These are phyloP conservation scores for Oedothorax gibbosus DNA, from an alignment of 1,140 invertebrate genomes.

Conservation along the genomic window DNA sequence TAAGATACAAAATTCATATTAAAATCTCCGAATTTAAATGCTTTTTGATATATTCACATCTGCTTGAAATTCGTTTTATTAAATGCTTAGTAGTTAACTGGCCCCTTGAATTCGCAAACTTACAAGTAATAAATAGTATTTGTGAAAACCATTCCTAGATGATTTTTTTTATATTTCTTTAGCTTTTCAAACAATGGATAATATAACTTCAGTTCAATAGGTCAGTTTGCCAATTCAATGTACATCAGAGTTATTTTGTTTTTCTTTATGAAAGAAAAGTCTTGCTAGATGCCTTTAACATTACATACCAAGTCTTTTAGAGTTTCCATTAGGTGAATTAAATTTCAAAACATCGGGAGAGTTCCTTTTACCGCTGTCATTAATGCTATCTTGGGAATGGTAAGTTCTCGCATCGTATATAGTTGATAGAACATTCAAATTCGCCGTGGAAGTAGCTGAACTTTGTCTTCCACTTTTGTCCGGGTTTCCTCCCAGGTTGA, in stretches of 20 bases:
- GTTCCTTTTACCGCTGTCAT: not conserved
- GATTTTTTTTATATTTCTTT: no score
- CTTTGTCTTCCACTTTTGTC: constrained; percentile 21
- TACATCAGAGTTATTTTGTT: not conserved
- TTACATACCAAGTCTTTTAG: constrained; percentile 8
- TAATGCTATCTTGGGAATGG: constrained; percentile 37
- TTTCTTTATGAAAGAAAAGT: not conserved
- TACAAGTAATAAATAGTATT: no score
- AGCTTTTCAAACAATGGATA: no score
- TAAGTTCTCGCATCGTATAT: constrained; percentile 24
- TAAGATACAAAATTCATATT: no score
- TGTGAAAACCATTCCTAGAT: no score
- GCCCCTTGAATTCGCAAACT: no score
- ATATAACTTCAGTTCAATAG: no score
- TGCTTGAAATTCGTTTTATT: no score
- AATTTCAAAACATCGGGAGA: constrained; percentile 42
- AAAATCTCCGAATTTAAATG: no score
- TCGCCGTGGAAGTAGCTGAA: constrained; percentile 41
- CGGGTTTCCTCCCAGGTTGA: constrained; percentile 62
- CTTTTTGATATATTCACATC: no score
- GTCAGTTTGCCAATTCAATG: no score
- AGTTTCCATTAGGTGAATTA: constrained; percentile 43
- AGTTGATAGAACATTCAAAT: constrained; percentile 26
- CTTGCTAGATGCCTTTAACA: not conserved
- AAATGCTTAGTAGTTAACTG: no score